phyloP scores from a whole-genome alignment of 2,113 vertebrate species.

The Alligator sinensis region DNA sequence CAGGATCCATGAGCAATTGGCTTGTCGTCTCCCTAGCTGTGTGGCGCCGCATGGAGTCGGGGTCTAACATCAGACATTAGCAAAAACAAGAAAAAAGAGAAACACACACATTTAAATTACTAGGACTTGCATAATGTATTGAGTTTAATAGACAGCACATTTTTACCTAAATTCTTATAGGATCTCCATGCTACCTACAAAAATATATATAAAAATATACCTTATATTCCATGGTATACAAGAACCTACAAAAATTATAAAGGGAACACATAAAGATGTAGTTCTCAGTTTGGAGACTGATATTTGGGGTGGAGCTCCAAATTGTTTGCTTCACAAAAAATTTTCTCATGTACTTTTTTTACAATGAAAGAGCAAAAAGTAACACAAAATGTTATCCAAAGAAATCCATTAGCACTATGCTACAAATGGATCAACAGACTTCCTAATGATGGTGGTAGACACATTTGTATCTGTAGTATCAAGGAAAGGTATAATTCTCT shows the following conservation, averaged over 20 bases:
- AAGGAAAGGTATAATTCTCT: slow-evolving; percentile 26
- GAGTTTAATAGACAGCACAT: not conserved
- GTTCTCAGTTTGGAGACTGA: not conserved
- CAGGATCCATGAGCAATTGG: too few relatives aligned
- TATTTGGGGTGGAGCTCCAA: not conserved
- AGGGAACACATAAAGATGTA: not conserved
- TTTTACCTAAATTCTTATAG: not conserved
- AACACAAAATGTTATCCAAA: not conserved
- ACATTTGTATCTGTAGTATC: not conserved
- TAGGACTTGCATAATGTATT: not conserved
- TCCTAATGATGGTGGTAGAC: not conserved
- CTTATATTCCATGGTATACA: not conserved
- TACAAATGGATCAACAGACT: not conserved
- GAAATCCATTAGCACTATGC: not conserved
- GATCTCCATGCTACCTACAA: not conserved
- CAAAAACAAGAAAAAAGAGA: not conserved
- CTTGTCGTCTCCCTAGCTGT: too few relatives aligned
- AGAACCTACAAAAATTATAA: not conserved
- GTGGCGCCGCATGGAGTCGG: too few relatives aligned
- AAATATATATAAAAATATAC: too few relatives aligned
- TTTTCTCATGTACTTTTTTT: too few relatives aligned
- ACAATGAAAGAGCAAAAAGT: not conserved
- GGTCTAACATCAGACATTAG: not conserved
- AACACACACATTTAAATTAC: not conserved
- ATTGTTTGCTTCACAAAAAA: not conserved